phyloP scores from a whole-genome alignment of 2,797 vertebrate genomes.

The Pantherophis vulpinus region DNA sequence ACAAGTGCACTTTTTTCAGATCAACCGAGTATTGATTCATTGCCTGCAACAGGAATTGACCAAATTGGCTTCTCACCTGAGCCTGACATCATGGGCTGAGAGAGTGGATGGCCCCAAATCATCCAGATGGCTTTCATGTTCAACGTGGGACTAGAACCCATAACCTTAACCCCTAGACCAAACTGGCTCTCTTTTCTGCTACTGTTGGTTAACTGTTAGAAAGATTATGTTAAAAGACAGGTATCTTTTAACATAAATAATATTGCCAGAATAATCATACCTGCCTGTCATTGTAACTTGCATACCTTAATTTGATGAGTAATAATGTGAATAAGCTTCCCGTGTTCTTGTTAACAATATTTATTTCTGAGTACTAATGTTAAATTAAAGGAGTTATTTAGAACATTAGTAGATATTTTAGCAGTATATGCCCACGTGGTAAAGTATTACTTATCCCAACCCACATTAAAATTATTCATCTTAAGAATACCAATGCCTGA shows the following conservation, averaged over 20 bases:
- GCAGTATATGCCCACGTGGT: neutral
- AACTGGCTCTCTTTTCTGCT: neutral
- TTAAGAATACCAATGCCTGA: slow-evolving; percentile 19
- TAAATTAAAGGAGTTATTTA: slow-evolving; percentile 5
- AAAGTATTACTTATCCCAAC: slow-evolving; percentile 1
- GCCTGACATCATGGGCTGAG: neutral
- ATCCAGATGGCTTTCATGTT: neutral
- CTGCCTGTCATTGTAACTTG: neutral
- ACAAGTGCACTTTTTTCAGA: neutral
- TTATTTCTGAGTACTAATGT: neutral
- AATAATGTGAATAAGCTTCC: neutral
- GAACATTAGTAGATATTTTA: neutral
- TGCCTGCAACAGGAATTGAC: neutral
- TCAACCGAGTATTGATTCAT: neutral
- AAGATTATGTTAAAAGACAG: neutral
- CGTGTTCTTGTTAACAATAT: neutral
- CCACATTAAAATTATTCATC: slow-evolving; percentile 8
- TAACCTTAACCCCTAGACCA: neutral
- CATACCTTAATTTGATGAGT: neutral
- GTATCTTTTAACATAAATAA: neutral
- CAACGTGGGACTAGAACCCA: neutral
- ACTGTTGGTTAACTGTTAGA: neutral
- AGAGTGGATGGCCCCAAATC: neutral
- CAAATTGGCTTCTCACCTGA: neutral
- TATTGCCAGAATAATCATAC: neutral